A percentile compares a stretch with the other conserved stretches of the same genome.
phyloP scores from a whole-genome alignment of 2,113 vertebrate genomes.

The Dasyornis broadbenti region DNA sequence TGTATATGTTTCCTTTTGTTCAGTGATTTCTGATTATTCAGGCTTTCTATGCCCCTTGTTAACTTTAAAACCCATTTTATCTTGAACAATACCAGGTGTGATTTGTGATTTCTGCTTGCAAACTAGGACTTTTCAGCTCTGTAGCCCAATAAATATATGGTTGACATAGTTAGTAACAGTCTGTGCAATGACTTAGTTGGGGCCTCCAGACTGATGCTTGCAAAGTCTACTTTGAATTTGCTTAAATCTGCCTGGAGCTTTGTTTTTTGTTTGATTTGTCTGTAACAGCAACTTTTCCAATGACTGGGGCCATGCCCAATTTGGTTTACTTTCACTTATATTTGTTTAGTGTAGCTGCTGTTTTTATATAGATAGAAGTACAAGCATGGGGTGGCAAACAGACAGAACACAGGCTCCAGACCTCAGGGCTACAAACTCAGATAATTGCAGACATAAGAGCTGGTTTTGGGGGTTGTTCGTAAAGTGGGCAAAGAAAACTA shows the following conservation, averaged over 20 bases:
- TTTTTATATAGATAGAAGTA: background rate
- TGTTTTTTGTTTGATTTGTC: background rate
- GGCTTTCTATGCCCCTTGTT: background rate
- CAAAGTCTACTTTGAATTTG: background rate
- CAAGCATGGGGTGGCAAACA: background rate
- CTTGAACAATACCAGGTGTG: background rate
- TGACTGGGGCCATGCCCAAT: rapidly evolving
- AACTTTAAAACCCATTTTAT: background rate
- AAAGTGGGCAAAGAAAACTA: background rate
- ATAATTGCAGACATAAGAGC: background rate
- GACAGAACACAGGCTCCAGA: background rate
- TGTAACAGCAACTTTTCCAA: background rate
- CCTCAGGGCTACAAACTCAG: background rate
- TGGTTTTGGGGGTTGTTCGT: background rate
- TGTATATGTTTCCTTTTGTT: background rate
- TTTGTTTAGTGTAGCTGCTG: background rate
- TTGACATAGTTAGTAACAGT: background rate
- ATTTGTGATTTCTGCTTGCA: background rate
- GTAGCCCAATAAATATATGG: background rate
- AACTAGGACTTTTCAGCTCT: background rate
- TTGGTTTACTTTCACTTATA: background rate
- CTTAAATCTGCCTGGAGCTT: background rate
- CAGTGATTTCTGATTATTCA: background rate
- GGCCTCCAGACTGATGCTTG: background rate
- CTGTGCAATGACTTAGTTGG: background rate